Percentiles rank a stretch among this genome's conserved stretches.
Evolutionary conservation across 2,113 vertebrate genomes (phyloP).

Genomic region (Phalacrocorax brasilianus): DNA sequence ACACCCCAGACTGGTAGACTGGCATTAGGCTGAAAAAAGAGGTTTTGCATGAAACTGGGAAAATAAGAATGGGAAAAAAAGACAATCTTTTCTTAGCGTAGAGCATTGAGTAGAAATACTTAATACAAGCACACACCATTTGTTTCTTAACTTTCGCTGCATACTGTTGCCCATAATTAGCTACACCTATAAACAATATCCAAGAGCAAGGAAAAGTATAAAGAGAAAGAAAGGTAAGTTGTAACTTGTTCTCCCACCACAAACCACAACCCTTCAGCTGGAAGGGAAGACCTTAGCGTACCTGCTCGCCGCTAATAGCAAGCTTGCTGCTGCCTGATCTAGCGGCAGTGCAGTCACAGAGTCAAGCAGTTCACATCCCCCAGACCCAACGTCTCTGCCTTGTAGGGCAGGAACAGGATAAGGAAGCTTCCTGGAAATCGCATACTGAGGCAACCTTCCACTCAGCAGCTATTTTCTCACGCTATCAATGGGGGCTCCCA

Average conservation of each 20-base stretch:
- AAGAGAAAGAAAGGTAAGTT: background rate
- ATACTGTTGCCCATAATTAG: background rate
- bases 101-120: background rate
- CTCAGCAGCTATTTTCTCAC: background rate
- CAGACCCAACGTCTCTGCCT: accelerated
- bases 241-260: no score
- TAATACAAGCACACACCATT: background rate
- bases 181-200: background rate
- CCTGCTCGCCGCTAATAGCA: background rate
- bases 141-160: background rate
- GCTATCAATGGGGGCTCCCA: background rate
- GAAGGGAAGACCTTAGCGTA: background rate
- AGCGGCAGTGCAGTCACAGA: background rate
- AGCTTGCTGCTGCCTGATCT: background rate
- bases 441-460: background rate
- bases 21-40: background rate
- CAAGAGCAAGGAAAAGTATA: background rate
- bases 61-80: background rate
- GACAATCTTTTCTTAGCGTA: background rate
- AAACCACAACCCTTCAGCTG: background rate
- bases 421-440: background rate
- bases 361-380: background rate
- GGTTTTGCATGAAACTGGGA: background rate
- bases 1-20: background rate
- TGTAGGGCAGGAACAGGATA: background rate